phyloP scores from a whole-genome alignment of 1,140 invertebrate species.

The Scylla paramamosain region DNA sequence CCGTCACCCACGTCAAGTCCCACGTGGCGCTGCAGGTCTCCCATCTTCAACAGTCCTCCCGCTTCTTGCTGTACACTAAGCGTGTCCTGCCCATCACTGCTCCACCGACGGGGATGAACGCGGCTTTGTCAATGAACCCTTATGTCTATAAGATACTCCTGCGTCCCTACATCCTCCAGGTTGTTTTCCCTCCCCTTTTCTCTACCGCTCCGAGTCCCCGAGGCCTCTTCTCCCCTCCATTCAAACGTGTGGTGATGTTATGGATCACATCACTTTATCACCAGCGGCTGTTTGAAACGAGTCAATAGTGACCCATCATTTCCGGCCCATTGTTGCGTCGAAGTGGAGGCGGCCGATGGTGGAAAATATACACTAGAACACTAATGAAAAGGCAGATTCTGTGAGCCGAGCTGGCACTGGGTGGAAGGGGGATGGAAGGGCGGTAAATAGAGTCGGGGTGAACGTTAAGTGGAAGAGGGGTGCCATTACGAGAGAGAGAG shows the following conservation, averaged over 20 bases:
- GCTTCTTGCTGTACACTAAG: not conserved
- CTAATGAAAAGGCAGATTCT: slow-evolving; percentile 1
- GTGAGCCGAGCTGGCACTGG: not conserved
- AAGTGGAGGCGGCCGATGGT: not conserved
- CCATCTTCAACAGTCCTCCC: not conserved
- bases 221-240: not conserved
- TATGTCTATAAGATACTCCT: not conserved
- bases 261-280: slow-evolving; percentile 12
- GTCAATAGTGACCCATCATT: slow-evolving; percentile 22
- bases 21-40: not conserved
- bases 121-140: not conserved
- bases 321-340: not conserved
- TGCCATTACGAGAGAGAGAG: too few species aligned
- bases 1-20: not conserved
- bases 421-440: not conserved
- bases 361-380: slow-evolving; percentile 24
- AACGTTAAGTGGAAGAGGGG: not conserved
- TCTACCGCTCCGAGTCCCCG: not conserved
- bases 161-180: not conserved
- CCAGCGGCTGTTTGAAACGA: slow-evolving; percentile 1
- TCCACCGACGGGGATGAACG: not conserved
- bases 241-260: not conserved
- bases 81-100: not conserved
- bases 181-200: not conserved
- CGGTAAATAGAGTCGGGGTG: not conserved